Conservation (phyloP, 2,888 invertebrate species). For the Clostera curtula region DNA sequence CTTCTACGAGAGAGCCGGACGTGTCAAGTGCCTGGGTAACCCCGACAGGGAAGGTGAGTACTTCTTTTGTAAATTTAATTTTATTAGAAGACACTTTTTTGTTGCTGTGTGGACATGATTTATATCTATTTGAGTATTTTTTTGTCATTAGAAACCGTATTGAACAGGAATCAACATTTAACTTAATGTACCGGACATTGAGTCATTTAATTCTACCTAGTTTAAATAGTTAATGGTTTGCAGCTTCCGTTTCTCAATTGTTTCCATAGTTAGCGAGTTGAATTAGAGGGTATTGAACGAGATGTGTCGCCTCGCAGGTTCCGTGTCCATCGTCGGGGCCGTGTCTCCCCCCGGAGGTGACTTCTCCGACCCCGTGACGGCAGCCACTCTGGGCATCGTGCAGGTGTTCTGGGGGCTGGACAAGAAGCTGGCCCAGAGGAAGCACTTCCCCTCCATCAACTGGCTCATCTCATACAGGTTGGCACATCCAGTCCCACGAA, state of each 20-base stretch:
- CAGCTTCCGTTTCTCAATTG: too few relatives aligned
- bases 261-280: too few relatives aligned
- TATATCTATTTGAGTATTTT: too few relatives aligned
- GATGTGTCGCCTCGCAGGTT: constrained; percentile 67
- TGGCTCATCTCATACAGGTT: constrained; percentile 98
- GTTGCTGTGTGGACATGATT: too few relatives aligned
- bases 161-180: too few relatives aligned
- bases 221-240: too few relatives aligned
- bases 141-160: too few relatives aligned
- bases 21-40: constrained; percentile 97
- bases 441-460: constrained; percentile 99
- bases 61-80: too few relatives aligned
- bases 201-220: too few relatives aligned
- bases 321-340: constrained; percentile 99
- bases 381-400: constrained; percentile 98
- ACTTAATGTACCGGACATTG: too few relatives aligned
- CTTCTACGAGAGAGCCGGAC: constrained; percentile 99
- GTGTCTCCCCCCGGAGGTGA: constrained; percentile 99
- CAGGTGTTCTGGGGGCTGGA: constrained; percentile 99
- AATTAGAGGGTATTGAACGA: background rate
- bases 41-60: constrained; percentile 91
- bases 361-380: constrained; percentile 99
- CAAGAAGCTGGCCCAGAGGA: constrained; percentile 98
- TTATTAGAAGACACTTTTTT: too few relatives aligned
- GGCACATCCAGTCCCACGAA: constrained; percentile 1